A percentile compares a stretch with the other conserved stretches of the same genome.
Conservation (phyloP, 2,888 invertebrate genomes). For the Aricia artaxerxes region DNA sequence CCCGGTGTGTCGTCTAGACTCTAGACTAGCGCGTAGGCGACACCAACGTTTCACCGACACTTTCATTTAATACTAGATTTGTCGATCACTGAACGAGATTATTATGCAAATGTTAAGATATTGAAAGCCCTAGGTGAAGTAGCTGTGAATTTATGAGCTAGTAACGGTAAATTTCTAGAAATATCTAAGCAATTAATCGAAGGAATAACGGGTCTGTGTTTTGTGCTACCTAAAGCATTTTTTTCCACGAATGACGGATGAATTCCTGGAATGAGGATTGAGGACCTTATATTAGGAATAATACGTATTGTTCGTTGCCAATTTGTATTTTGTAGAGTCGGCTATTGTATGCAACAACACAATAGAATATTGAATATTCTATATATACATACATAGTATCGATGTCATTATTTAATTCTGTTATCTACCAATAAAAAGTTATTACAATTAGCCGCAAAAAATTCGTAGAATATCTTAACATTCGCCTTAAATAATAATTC, state of each 20-base stretch:
- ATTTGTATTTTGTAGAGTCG: conserved; percentile 1
- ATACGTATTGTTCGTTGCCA: background rate
- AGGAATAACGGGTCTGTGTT: background rate
- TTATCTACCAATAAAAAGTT: background rate
- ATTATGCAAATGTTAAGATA: conserved; percentile 2
- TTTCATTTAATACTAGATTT: conserved; percentile 34
- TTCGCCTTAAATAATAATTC: background rate
- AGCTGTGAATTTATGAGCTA: background rate
- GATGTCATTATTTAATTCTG: background rate
- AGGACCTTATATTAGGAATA: background rate
- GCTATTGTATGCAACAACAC: background rate
- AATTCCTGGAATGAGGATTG: background rate
- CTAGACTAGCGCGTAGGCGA: conserved; percentile 23
- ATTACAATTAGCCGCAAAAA: background rate
- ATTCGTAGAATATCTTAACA: background rate
- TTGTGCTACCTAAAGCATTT: background rate
- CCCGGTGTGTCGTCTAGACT: background rate
- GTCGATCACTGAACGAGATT: background rate
- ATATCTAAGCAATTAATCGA: background rate
- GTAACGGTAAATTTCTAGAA: background rate
- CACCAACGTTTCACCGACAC: conserved; percentile 31
- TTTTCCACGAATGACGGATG: background rate
- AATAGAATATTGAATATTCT: conserved; percentile 7
- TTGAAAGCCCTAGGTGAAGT: background rate
- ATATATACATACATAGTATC: background rate